Percentiles rank a stretch among this genome's conserved stretches.
These are phyloP conservation scores for Syndactyla subalaris DNA, from an alignment of 2,797 vertebrate species.

Conservation along the genomic window DNA sequence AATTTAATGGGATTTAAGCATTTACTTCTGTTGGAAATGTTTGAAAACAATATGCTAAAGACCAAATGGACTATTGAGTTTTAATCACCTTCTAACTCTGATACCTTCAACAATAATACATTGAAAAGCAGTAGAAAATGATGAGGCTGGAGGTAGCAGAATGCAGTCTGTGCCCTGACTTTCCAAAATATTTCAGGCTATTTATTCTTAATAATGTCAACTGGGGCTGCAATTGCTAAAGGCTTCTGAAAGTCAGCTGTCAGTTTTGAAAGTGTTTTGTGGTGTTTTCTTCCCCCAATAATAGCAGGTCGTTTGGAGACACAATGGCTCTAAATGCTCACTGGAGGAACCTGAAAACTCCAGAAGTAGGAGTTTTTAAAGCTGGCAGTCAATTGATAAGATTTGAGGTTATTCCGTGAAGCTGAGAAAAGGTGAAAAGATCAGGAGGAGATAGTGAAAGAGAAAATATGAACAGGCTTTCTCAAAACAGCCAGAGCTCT, in stretches of 20 bases:
- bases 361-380: slow-evolving; percentile 29
- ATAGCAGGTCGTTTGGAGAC: slow-evolving; percentile 37
- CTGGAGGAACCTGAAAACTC: slow-evolving; percentile 29
- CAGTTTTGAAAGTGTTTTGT: slow-evolving; percentile 15
- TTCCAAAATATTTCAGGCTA: slow-evolving; percentile 18
- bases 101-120: slow-evolving; percentile 15
- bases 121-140: slow-evolving; percentile 4
- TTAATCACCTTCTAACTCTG: slow-evolving; percentile 48
- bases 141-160: slow-evolving; percentile 16
- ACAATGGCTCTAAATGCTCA: slow-evolving; percentile 12
- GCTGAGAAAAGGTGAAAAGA: slow-evolving; percentile 6
- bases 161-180: neutral
- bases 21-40: slow-evolving; percentile 49
- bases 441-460: neutral
- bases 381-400: neutral
- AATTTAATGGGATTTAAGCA: slow-evolving; percentile 56
- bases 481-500: slow-evolving; percentile 49
- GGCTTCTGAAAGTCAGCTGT: slow-evolving; percentile 40
- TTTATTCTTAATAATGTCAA: slow-evolving; percentile 27
- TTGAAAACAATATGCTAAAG: slow-evolving; percentile 44
- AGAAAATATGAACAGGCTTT: slow-evolving; percentile 31
- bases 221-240: slow-evolving; percentile 14
- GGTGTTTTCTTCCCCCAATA: neutral
- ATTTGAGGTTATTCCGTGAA: neutral
- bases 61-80: neutral